Conservation (phyloP, 1,140 invertebrate species). For the Adelges cooleyi region DNA sequence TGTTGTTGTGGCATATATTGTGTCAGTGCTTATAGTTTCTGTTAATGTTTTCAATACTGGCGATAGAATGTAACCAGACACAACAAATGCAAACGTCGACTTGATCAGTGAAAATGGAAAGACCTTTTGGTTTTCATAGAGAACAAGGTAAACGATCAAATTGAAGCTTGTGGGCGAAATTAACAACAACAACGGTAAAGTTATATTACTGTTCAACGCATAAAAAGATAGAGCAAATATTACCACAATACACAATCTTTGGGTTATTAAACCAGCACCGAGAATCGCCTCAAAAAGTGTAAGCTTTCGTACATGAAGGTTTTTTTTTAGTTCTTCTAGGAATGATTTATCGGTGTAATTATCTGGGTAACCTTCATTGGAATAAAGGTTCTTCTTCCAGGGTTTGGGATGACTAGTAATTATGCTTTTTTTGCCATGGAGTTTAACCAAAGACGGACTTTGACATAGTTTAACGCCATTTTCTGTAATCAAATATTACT, state of each 20-base stretch:
- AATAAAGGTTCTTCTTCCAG: conserved; percentile 84
- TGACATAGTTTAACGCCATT: no score
- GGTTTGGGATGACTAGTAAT: conserved; percentile 36
- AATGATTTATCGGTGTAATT: conserved; percentile 84
- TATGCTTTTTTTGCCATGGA: no score
- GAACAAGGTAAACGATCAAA: conserved; percentile 47
- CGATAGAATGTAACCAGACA: conserved; percentile 73
- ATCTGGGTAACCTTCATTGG: conserved; percentile 72
- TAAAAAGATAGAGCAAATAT: conserved; percentile 64
- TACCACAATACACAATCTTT: conserved; percentile 62
- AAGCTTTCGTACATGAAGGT: conserved; percentile 62
- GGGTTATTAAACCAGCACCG: conserved; percentile 58
- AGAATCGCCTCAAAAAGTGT: conserved; percentile 53
- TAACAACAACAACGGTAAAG: conserved; percentile 50
- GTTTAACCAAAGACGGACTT: no score
- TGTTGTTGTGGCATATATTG: conserved; percentile 83
- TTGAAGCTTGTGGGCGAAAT: conserved; percentile 44
- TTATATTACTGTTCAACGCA: conserved; percentile 55
- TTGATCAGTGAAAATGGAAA: conserved; percentile 38
- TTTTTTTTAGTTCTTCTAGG: conserved; percentile 71
- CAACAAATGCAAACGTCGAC: conserved; percentile 63
- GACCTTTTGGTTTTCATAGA: conserved; percentile 40
- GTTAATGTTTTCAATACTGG: conserved; percentile 89
- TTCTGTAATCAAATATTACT: no score
- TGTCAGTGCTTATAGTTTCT: conserved; percentile 90